Evolutionary conservation across 2,113 vertebrate genomes (phyloP).

Genomic region (Bubalus kerabau): DNA sequence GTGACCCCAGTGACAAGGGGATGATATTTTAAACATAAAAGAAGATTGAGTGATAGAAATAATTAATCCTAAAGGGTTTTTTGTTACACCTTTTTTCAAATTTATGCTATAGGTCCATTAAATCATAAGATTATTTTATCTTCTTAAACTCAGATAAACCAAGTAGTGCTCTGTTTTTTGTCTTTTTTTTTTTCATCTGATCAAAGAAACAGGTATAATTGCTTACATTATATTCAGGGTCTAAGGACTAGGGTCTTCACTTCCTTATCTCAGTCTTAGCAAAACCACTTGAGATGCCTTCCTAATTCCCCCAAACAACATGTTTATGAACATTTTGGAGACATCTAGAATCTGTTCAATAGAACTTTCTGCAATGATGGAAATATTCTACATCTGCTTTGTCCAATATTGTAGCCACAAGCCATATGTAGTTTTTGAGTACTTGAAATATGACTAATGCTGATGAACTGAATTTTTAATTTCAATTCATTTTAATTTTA

Average conservation of each 20-base stretch:
- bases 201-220: not conserved
- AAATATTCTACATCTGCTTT: not conserved
- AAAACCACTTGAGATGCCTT: not conserved
- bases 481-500: slow-evolving; percentile 39
- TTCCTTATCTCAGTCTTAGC: not conserved
- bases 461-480: not conserved
- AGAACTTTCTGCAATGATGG: not conserved
- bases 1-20: not conserved
- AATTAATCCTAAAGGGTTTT: not conserved
- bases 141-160: not conserved
- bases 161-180: not conserved
- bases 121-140: not conserved
- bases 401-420: not conserved
- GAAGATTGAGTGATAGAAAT: not conserved
- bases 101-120: not conserved
- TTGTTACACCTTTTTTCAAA: not conserved
- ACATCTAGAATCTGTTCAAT: not conserved
- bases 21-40: not conserved
- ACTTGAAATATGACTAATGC: not conserved
- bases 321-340: not conserved
- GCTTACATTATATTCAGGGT: not conserved
- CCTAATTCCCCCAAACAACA: not conserved
- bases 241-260: not conserved
- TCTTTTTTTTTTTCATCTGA: not conserved
- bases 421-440: not conserved